Conservation (phyloP, 2,797 vertebrate genomes). For the Molossus molossus region DNA sequence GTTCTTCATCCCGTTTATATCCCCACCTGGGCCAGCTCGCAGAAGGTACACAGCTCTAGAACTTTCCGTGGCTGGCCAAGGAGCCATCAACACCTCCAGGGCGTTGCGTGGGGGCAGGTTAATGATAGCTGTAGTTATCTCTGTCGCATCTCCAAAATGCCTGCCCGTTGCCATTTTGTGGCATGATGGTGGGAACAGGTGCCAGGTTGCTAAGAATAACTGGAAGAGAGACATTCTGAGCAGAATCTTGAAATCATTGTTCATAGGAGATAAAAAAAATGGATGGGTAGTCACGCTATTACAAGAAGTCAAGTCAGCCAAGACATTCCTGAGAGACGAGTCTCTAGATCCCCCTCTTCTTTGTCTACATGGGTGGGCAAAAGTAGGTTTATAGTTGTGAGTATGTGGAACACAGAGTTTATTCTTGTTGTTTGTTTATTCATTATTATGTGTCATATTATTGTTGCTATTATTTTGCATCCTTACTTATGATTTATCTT, state of each 20-base stretch:
- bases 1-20: not conserved
- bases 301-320: not conserved
- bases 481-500: not conserved
- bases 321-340: constrained; percentile 17
- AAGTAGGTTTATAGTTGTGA: not conserved
- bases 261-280: not conserved
- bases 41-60: not conserved
- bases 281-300: not conserved
- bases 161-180: constrained; percentile 13
- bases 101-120: not conserved
- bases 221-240: not conserved
- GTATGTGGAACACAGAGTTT: not conserved
- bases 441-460: not conserved
- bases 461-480: not conserved
- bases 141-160: not conserved
- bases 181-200: not conserved
- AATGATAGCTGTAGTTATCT: not conserved
- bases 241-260: constrained; percentile 2
- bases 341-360: not conserved
- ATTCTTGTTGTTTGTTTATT: not conserved
- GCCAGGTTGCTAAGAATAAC: constrained; percentile 26
- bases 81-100: not conserved
- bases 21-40: constrained; percentile 1
- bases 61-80: not conserved
- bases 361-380: not conserved